These are phyloP conservation scores for Nesidiocoris tenuis DNA, from an alignment of 2,888 invertebrate genomes.

Conservation along the genomic window DNA sequence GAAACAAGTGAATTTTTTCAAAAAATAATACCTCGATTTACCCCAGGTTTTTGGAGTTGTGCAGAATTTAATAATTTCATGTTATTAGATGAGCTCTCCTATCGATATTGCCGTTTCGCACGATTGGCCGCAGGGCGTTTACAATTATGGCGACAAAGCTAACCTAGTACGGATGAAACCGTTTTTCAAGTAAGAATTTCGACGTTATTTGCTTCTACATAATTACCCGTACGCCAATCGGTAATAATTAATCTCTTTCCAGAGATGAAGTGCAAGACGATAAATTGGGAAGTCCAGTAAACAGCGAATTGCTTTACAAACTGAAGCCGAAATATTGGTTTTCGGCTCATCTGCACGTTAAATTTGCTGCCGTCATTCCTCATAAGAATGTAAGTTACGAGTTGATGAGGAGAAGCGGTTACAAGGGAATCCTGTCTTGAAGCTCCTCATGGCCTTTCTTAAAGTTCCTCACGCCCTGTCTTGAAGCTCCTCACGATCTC, in stretches of 20 bases:
- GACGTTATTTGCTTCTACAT: not conserved
- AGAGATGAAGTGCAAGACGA: conserved; percentile 52
- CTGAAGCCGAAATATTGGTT: conserved; percentile 93
- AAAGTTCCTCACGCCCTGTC: no score
- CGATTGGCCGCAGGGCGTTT: conserved; percentile 93
- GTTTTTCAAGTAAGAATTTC: conserved; percentile 67
- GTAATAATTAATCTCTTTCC: no score
- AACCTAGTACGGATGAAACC: conserved; percentile 74
- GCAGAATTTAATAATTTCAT: no score
- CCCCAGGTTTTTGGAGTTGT: no score
- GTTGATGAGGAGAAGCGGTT: no score
- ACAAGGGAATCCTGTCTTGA: no score
- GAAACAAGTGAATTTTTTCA: conserved; percentile 72
- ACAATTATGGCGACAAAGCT: conserved; percentile 76
- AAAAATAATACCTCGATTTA: no score
- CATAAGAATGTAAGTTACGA: conserved; percentile 57
- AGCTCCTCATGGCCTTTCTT: no score
- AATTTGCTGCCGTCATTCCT: conserved; percentile 84
- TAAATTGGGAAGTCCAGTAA: conserved; percentile 85
- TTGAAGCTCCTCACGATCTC: no score
- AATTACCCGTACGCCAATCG: no score
- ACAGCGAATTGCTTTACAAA: conserved; percentile 74
- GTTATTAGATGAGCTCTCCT: conserved; percentile 58
- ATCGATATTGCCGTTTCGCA: conserved; percentile 92
- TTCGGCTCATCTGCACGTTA: conserved; percentile 94